These are phyloP conservation scores for Popillia japonica DNA, from an alignment of 1,140 invertebrate species.

Conservation along the genomic window DNA sequence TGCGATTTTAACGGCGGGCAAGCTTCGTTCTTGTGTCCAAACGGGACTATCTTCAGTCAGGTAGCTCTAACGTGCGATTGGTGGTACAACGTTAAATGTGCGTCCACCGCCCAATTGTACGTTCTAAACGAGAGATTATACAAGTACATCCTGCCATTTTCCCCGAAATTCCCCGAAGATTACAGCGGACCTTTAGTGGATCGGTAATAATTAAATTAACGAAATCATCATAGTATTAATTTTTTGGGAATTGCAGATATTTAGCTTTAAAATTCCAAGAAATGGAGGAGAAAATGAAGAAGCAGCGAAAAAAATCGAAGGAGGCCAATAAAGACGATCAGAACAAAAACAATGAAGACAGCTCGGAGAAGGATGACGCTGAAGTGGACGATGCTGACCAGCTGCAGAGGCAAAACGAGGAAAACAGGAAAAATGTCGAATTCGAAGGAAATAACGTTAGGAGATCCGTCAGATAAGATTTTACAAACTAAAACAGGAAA, in stretches of 20 bases:
- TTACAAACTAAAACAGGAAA: background rate
- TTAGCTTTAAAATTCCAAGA: conserved; percentile 82
- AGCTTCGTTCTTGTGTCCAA: conserved; percentile 89
- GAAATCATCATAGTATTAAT: background rate
- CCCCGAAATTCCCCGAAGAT: conserved; percentile 85
- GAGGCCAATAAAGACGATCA: conserved; percentile 45
- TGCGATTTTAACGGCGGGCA: conserved; percentile 91
- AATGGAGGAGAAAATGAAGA: conserved; percentile 77
- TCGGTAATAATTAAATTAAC: conserved; percentile 62
- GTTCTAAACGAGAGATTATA: conserved; percentile 88
- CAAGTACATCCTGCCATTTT: conserved; percentile 84
- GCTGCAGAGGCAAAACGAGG: conserved; percentile 39
- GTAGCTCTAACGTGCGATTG: conserved; percentile 85
- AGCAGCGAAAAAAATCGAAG: conserved; percentile 60
- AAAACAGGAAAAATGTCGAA: conserved; percentile 29
- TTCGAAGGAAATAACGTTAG: conserved; percentile 2
- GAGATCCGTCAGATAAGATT: background rate
- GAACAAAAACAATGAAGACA: conserved; percentile 46
- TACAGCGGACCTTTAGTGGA: conserved; percentile 86
- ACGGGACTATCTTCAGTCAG: conserved; percentile 92
- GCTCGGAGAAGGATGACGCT: conserved; percentile 39
- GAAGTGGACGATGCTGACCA: conserved; percentile 49
- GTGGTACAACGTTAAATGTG: conserved; percentile 92
- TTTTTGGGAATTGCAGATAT: conserved; percentile 67
- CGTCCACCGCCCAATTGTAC: conserved; percentile 81